These are phyloP conservation scores for Lepidostoma basale DNA, from an alignment of 1,140 invertebrate genomes.

Conservation along the genomic window DNA sequence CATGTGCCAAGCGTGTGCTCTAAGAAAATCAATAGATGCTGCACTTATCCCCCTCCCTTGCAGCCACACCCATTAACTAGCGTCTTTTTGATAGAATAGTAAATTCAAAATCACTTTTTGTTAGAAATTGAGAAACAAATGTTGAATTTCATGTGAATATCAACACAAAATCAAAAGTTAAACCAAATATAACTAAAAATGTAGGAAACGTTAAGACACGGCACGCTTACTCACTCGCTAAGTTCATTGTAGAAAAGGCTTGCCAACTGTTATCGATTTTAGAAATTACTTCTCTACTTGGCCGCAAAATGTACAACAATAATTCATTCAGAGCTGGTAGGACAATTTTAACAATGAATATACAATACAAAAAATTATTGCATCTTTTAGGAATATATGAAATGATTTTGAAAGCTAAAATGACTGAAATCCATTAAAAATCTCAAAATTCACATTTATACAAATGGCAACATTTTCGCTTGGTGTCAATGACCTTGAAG, in stretches of 20 bases:
- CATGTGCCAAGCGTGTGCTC: slow-evolving; percentile 41
- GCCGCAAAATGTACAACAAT: slow-evolving; percentile 20
- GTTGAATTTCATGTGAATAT: slow-evolving; percentile 38
- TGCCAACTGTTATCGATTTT: slow-evolving; percentile 39
- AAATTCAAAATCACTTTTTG: slow-evolving; percentile 31
- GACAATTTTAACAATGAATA: neutral
- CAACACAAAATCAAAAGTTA: slow-evolving; percentile 40
- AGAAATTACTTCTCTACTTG: slow-evolving; percentile 12
- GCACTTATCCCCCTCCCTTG: slow-evolving; percentile 40
- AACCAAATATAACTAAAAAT: slow-evolving; percentile 43
- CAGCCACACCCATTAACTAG: slow-evolving; percentile 40
- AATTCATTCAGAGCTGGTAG: neutral
- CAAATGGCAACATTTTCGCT: slow-evolving; percentile 36
- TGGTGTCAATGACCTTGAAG: slow-evolving; percentile 46
- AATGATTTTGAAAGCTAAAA: no score
- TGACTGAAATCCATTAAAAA: no score
- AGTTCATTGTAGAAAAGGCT: slow-evolving; percentile 40
- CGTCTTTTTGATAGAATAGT: slow-evolving; percentile 34
- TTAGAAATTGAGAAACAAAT: slow-evolving; percentile 31
- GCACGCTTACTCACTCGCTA: slow-evolving; percentile 41
- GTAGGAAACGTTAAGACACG: slow-evolving; percentile 39
- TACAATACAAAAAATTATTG: neutral
- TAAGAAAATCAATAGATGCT: slow-evolving; percentile 43
- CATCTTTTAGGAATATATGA: no score
- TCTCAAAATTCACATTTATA: neutral